These are phyloP conservation scores for Drosophila ogumai DNA, from an alignment of 1,140 invertebrate species.

Conservation along the genomic window DNA sequence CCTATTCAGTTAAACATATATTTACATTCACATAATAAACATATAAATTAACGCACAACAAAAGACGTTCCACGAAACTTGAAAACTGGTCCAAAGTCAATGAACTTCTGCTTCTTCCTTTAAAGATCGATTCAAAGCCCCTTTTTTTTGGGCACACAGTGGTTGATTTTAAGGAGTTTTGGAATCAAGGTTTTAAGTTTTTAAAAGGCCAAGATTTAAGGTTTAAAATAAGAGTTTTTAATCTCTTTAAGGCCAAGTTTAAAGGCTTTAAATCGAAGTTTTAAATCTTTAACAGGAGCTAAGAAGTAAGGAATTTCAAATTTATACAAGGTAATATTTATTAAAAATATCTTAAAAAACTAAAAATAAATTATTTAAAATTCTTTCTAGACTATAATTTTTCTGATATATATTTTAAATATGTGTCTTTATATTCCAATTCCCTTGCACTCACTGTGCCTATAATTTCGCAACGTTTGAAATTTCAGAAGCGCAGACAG, in stretches of 20 bases:
- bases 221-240: background rate
- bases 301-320: too few relatives aligned
- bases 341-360: background rate
- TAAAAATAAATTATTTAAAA: background rate
- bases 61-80: conserved; percentile 48
- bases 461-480: conserved; percentile 62
- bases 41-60: conserved; percentile 51
- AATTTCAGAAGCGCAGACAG: conserved; percentile 80
- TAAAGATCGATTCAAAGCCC: conserved; percentile 20
- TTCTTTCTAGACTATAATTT: background rate
- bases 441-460: conserved; percentile 11
- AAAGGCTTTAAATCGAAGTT: too few relatives aligned
- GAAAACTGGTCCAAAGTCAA: conserved; percentile 69
- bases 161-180: conserved; percentile 21
- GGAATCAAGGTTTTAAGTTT: fast-evolving
- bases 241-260: too few relatives aligned
- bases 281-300: too few relatives aligned
- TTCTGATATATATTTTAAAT: background rate
- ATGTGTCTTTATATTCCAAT: background rate
- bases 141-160: conserved; percentile 22
- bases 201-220: background rate
- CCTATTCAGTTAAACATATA: conserved; percentile 54
- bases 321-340: background rate
- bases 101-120: conserved; percentile 59
- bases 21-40: conserved; percentile 44